Base-by-base conservation (phyloP, 2,888 invertebrate species). In the Didymodactylos carnosus region DNA sequence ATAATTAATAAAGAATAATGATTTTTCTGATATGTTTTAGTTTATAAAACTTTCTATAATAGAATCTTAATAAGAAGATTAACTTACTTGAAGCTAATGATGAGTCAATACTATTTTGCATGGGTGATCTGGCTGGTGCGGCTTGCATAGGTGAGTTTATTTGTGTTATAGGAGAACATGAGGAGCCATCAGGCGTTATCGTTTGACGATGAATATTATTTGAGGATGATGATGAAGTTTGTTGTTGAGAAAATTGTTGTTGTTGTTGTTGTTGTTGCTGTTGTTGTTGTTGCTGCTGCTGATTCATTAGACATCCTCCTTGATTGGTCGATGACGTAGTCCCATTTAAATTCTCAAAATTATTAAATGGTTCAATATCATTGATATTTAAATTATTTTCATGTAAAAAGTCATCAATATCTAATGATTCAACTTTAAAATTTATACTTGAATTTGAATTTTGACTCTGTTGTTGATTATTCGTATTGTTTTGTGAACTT, bases 331-430 rank as follows among this genome's bases (percentile, higher is more conserved):
- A n/a, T n/a, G n/a, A n/a, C n/a, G n/a, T n/a, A n/a, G n/a, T n/a
- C n/a, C 19, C 11, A 8, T n/a, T 27, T 25, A 40, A 43, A 29
- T 71, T 49, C 29, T 75, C 75, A 41, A 71, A 69, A n/a, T 71
- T 41, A 70, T 69, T 53, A 71, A 73, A 71, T 53, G 62, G 23
- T 51, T 71, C 70, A 40, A 71, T 71, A 72, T 71, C 72, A 41
- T 72, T 72, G 51, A 71, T 43, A 39, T 70, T 53, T 39, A 76
- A 62, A 19, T 73, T 80, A 77, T 93, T 94, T 86, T 94, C 94
- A 82, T 91, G 91, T 81, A 94, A 88, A 86, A 94, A 94, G 86
- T 94, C 94, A 86, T 94, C 94, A 86, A 94, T 87, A 86, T 94
- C 94, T 86, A 94, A 93, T 85, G 93, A 94, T 76, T 83, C 82